Conservation (phyloP, 2,113 vertebrate species). For the Oreotrochilus melanogaster region DNA sequence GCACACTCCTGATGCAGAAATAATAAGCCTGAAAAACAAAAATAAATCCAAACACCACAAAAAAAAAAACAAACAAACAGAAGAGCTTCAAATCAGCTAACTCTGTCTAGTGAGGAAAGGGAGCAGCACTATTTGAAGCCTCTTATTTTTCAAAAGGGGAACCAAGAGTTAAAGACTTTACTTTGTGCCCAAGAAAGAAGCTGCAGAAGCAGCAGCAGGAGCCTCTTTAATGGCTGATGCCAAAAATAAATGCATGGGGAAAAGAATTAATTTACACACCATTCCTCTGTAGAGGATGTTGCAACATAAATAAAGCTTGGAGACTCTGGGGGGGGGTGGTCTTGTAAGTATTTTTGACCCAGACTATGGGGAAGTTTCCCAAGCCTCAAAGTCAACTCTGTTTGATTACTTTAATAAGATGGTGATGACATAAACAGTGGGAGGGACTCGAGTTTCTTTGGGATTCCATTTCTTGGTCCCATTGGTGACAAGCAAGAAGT, state of each 20-base stretch:
- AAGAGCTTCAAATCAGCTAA: neutral
- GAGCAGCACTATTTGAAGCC: neutral
- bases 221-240: neutral
- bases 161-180: neutral
- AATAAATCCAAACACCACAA: neutral
- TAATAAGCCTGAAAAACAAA: neutral
- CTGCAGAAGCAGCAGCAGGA: neutral
- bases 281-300: neutral
- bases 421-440: neutral
- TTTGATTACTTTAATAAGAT: constrained; percentile 19
- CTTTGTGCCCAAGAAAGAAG: neutral
- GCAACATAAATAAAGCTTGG: neutral
- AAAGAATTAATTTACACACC: neutral
- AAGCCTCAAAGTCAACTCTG: neutral
- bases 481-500: neutral
- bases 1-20: fast-evolving
- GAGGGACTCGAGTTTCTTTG: neutral
- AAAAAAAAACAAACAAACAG: neutral
- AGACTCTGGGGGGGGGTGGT: neutral
- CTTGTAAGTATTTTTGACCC: neutral
- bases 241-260: neutral
- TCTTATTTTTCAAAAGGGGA: neutral
- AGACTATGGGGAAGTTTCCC: neutral
- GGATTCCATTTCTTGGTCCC: neutral
- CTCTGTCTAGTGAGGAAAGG: neutral